Evolutionary conservation across 2,888 invertebrate species (phyloP), one percentile per base, ranked within the genome.

Genomic region (Pharmacophagus antenor): DNA sequence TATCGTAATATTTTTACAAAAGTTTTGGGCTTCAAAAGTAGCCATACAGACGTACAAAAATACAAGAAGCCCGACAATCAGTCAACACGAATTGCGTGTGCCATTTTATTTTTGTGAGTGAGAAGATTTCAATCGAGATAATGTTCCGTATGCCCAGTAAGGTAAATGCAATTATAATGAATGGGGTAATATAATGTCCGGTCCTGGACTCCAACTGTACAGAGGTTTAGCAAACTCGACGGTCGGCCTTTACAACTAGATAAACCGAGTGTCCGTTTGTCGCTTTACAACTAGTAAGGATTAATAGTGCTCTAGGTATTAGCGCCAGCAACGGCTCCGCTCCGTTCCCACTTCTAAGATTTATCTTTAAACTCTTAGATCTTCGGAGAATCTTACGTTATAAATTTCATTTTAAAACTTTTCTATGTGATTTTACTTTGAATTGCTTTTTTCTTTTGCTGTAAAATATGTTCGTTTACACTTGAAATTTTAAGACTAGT

Each of bases 251-350:
- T 42, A 42, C 42, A 42, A 17, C 18, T 6, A 18, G 42, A 42
- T 42, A 42, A 42, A 42, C n/a, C 7, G 18, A 7, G 18, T 17
- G 31, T 42, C 42, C 42, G 42, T 18, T 6, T 42, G 42, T 18
- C 42, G 18, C 5, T 42, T 42, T 42, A 42, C 27, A 27, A 27
- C 42, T 42, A 18, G 42, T 17, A 42, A 42, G 42, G 42, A 42
- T 42, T 42, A 42, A 42, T 42, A 31, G 31, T 31, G 12, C 31
- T 15, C 31, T 31, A 31, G 15, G 15, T 15, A 31, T 31, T 31
- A 31, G 15, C 3, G 27, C 15, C 15, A 31, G 15, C 31, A 31
- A 15, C 27, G 27, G 8, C 15, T 15, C 15, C 31, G 12, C 15
- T n/a, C n/a, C n/a, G n/a, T n/a, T n/a, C n/a, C n/a, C n/a, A 15